Base-by-base conservation (phyloP, 2,888 invertebrate genomes). In the Dryobota labecula region DNA sequence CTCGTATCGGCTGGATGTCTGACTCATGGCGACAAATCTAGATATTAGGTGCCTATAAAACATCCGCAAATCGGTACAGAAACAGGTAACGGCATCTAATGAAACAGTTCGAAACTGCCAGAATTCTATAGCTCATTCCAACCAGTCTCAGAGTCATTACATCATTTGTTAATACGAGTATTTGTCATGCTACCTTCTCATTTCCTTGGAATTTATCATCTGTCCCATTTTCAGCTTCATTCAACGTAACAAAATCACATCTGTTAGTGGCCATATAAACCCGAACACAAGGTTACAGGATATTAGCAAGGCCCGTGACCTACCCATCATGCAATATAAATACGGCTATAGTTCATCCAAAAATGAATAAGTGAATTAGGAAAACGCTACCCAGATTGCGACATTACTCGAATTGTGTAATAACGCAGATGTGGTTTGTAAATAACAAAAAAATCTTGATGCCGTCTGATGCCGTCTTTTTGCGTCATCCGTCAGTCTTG, bases 401-500 rank as follows among this genome's bases (percentile, higher is more conserved):
- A 79, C 82, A 79, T 81, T 72, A 78, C 70, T 71, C 60, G 65
- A 80, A 78, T 86, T 88, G 84, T 83, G 82, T 82, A 86, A 87
- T 79, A 83, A 82, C 82, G 76, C 83, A 90, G 89, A 88, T 90
- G 90, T 89, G 81, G 36, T 53, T 64, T 69, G 77, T 74, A 66
- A 27, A 18, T 15, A 30, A 73, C 78, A 83, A 86, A 85, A 84
- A 87, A 78, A 56, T 38, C 69, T 61, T 66, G 27, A 43, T 57
- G 24, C 63, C 57, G 72, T 72, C 73, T 66, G 27, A 43, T 57
- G 24, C 63, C 57, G 72, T 72, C 73, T 76, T 79, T 85, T 86
- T 79, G 72, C 73, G 70, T 69, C 78, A 74, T 70, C 54, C 51
- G 70, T 71, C 51, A 62, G 68, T 58, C 11, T 63, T 62, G 58